These are phyloP conservation scores for Alentia gelatinosa DNA, from an alignment of 2,888 invertebrate genomes.

Conservation along the genomic window DNA sequence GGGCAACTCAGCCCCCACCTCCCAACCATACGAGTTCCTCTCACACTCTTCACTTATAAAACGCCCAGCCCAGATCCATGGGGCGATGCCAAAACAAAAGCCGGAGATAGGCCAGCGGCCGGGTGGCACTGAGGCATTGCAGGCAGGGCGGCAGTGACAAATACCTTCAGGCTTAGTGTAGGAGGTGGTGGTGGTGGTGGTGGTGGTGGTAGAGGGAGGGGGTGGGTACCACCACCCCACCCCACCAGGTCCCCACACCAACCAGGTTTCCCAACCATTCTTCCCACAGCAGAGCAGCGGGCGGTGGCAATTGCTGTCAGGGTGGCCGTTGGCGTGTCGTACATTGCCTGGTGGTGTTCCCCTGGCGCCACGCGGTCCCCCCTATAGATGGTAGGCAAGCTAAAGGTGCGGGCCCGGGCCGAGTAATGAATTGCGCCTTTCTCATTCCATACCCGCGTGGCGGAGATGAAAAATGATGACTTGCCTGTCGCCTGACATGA, in stretches of 20 bases:
- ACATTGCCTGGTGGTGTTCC: neutral
- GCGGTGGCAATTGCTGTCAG: neutral
- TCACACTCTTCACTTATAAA: neutral
- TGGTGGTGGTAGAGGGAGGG: no score
- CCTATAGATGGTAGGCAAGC: constrained; percentile 21
- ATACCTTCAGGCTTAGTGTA: no score
- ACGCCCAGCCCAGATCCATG: no score
- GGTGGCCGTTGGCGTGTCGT: neutral
- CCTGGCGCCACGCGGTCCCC: neutral
- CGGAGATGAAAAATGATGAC: constrained; percentile 35
- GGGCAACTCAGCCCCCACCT: no score
- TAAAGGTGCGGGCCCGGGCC: neutral
- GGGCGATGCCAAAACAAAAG: no score
- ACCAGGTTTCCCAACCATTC: no score
- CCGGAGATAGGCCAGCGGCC: no score
- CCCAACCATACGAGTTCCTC: neutral
- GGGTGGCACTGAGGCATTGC: no score
- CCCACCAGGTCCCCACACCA: no score
- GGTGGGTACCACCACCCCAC: no score
- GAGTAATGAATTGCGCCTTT: constrained; percentile 29
- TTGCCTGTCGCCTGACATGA: constrained; percentile 26
- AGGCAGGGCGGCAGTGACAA: neutral
- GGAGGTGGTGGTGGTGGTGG: no score
- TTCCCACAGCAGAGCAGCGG: neutral
- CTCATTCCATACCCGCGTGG: neutral